These are phyloP conservation scores for Scomber scombrus DNA, from an alignment of 2,113 vertebrate species.

Conservation along the genomic window DNA sequence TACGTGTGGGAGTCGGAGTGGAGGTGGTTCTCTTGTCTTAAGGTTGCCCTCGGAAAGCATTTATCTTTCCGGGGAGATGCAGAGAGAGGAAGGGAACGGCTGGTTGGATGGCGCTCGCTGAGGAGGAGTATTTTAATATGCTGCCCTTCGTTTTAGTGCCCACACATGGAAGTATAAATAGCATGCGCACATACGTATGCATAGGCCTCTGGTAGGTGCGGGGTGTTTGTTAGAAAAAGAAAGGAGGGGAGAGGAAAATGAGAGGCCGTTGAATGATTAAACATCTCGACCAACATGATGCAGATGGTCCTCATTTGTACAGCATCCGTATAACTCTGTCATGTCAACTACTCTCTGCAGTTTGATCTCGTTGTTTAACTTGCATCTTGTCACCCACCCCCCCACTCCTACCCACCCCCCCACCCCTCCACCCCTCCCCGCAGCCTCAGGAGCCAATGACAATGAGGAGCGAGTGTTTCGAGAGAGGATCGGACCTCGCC, in stretches of 20 bases:
- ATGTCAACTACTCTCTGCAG: neutral
- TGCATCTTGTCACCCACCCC: neutral
- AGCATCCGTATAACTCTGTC: neutral
- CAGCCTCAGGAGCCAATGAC: slow-evolving; percentile 89
- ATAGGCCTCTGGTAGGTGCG: slow-evolving; percentile 66
- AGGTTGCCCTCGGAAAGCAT: slow-evolving; percentile 78
- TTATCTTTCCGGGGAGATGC: slow-evolving; percentile 70
- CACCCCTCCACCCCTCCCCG: neutral
- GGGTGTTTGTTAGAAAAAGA: slow-evolving; percentile 46
- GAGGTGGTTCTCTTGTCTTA: slow-evolving; percentile 82
- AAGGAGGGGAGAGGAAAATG: slow-evolving; percentile 33
- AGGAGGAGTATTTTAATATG: slow-evolving; percentile 80
- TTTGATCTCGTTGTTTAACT: neutral
- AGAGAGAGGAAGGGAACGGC: slow-evolving; percentile 56
- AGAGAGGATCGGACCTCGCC: slow-evolving; percentile 94
- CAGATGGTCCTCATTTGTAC: slow-evolving; percentile 43
- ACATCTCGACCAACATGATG: slow-evolving; percentile 56
- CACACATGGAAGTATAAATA: slow-evolving; percentile 81
- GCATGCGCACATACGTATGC: slow-evolving; percentile 55
- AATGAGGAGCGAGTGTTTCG: slow-evolving; percentile 98
- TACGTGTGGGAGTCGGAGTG: slow-evolving; percentile 72
- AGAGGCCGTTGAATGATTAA: slow-evolving; percentile 68
- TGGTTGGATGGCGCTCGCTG: slow-evolving; percentile 58
- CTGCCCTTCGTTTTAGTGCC: slow-evolving; percentile 77
- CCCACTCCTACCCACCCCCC: neutral